A percentile compares a stretch with the other conserved stretches of the same genome.
These are phyloP conservation scores for Hetaerina titia DNA, from an alignment of 2,888 invertebrate species.

Conservation along the genomic window DNA sequence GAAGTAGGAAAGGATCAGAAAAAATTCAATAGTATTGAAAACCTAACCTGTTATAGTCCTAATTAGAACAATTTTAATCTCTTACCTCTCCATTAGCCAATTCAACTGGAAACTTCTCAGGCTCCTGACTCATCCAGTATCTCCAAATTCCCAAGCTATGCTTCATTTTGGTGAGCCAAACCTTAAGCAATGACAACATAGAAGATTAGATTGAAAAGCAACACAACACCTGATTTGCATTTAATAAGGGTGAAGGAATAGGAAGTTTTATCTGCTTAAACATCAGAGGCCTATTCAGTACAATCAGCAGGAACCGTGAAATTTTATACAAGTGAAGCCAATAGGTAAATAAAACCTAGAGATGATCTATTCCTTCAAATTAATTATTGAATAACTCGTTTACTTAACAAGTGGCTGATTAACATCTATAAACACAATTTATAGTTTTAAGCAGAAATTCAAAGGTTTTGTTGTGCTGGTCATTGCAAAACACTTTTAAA, in stretches of 20 bases:
- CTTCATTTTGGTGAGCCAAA: constrained; percentile 78
- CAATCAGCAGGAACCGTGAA: too few relatives aligned
- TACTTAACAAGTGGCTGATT: too few relatives aligned
- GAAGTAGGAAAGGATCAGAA: constrained; percentile 69
- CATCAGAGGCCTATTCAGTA: neutral
- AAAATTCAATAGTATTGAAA: constrained; percentile 38
- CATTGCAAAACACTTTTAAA: too few relatives aligned
- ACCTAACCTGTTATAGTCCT: neutral
- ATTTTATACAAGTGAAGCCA: too few relatives aligned
- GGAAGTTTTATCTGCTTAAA: too few relatives aligned
- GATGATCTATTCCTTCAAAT: too few relatives aligned
- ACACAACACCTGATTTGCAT: constrained; percentile 48
- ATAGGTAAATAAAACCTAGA: too few relatives aligned
- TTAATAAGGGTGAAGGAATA: neutral
- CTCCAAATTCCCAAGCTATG: constrained; percentile 85
- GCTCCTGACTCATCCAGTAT: constrained; percentile 87
- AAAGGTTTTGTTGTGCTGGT: too few relatives aligned
- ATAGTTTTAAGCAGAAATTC: too few relatives aligned
- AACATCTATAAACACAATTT: too few relatives aligned
- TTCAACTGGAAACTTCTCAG: constrained; percentile 81
- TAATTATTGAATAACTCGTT: too few relatives aligned
- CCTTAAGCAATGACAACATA: constrained; percentile 72
- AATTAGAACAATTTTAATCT: constrained; percentile 21
- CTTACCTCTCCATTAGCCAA: constrained; percentile 82
- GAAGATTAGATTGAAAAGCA: constrained; percentile 61